These are phyloP conservation scores for Gallinago paraguaiae DNA, from an alignment of 2,113 vertebrate genomes.

Conservation along the genomic window DNA sequence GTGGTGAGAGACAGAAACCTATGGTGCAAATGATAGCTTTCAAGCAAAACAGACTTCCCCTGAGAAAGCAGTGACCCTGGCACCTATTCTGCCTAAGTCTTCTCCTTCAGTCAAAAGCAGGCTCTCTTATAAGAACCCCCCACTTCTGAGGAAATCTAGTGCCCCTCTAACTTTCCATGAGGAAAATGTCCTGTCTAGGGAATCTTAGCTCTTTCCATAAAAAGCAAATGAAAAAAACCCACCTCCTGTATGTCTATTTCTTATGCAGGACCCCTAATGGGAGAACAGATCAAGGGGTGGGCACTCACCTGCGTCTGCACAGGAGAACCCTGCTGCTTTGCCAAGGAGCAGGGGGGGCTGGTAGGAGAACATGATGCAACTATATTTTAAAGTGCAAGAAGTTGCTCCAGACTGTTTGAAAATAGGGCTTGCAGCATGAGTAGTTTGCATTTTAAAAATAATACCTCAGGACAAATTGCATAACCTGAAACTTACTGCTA, in stretches of 20 bases:
- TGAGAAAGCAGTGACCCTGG: not conserved
- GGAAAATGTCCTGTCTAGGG: not conserved
- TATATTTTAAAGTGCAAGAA: not conserved
- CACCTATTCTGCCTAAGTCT: not conserved
- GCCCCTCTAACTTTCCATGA: rapidly evolving
- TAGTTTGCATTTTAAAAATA: not conserved
- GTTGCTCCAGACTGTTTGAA: not conserved
- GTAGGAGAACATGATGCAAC: not conserved
- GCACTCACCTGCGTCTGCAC: no score
- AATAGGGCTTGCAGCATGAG: not conserved
- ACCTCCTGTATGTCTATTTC: rapidly evolving
- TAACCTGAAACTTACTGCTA: not conserved
- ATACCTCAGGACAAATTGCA: not conserved
- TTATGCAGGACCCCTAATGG: not conserved
- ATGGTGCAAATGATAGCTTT: not conserved
- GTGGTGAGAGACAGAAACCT: not conserved
- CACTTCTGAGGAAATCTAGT: not conserved
- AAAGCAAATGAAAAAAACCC: rapidly evolving
- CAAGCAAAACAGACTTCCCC: not conserved
- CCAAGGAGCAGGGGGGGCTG: not conserved
- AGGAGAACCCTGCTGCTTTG: not conserved
- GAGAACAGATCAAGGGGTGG: not conserved
- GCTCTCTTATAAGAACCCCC: not conserved
- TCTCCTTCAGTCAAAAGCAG: not conserved
- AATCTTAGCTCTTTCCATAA: not conserved